Evolutionary conservation across 2,113 vertebrate genomes (phyloP), one percentile per base, ranked within the genome.

Genomic region (Phycodurus eques): DNA sequence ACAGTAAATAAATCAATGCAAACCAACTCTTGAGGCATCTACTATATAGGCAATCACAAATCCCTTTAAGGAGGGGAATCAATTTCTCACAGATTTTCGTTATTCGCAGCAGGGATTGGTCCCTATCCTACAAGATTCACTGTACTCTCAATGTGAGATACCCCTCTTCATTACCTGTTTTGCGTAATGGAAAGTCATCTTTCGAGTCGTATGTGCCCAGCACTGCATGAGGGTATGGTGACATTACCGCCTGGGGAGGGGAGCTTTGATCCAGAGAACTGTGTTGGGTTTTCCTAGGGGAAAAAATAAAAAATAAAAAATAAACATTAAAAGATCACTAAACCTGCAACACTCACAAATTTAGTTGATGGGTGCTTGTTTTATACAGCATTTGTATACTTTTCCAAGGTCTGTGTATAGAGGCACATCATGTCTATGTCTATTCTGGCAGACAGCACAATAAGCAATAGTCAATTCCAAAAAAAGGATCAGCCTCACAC

Each of bases 191-290:
- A 82, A 99, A 99, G 93, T 99, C 97, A 0, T 99, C 95, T 92
- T 96, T 99, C 81, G 96, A 91, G 88, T 99, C 98, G 0, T 99
- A 99, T 87, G 96, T 94, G 39, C 97, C 97, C 89, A 99, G 93
- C 49, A 96, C 90, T 0, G 95, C 95, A 76, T 98, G 96, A 91
- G 94, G 96, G 90, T 96, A 99, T 67, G 95, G 92, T 74, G 96
- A 95, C 54, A 96, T 85, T 10, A 94, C 92, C 0, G 96, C 94
- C 87, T 98, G 98, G 4, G 97, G 96, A 3, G 97, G 96, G 61
- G 97, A 98, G 85, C 96, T 98, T 95, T 99, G 96, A 88, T 99
- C 98, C 88, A 99, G 88, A 56, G 97, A 99, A 88, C 97, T 97
- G 90, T 99, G 98, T 85, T 99, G 98, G 0, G 97, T 98, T 89